Conservation (phyloP, 2,113 vertebrate genomes). For the Clupea harengus region DNA sequence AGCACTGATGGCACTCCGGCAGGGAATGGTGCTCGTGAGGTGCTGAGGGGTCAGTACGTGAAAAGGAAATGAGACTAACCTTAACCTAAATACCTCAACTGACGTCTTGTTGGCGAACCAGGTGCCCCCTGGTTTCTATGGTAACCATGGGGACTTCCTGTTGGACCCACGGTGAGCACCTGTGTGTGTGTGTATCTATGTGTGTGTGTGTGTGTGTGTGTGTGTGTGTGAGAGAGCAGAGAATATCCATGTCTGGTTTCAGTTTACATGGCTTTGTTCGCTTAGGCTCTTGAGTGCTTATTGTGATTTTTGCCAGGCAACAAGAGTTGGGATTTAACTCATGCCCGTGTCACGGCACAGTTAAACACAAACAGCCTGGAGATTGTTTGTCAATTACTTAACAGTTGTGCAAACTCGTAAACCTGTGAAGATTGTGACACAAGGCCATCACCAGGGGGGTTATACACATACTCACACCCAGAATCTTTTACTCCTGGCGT, state of each 20-base stretch:
- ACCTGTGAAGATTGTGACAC: background rate
- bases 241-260: slow-evolving; percentile 41
- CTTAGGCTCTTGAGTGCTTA: slow-evolving; percentile 32
- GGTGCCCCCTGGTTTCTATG: slow-evolving; percentile 57
- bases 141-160: slow-evolving; percentile 57
- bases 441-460: background rate
- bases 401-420: slow-evolving; percentile 39
- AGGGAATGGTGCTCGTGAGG: background rate
- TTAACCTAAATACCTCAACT: slow-evolving; percentile 45
- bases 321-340: slow-evolving; percentile 62
- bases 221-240: background rate
- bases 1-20: background rate
- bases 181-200: slow-evolving; percentile 24
- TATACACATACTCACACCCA: background rate
- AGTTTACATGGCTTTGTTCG: slow-evolving; percentile 54
- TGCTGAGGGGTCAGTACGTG: background rate
- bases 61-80: slow-evolving; percentile 27
- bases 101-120: slow-evolving; percentile 49
- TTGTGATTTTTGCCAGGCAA: slow-evolving; percentile 57
- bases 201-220: background rate
- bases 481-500: background rate
- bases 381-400: slow-evolving; percentile 40
- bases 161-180: slow-evolving; percentile 30
- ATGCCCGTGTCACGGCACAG: slow-evolving; percentile 47
- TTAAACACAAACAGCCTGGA: slow-evolving; percentile 60